These are phyloP conservation scores for Ctenochaetus hawaiiensis DNA, from an alignment of 2,797 vertebrate species.

Conservation along the genomic window DNA sequence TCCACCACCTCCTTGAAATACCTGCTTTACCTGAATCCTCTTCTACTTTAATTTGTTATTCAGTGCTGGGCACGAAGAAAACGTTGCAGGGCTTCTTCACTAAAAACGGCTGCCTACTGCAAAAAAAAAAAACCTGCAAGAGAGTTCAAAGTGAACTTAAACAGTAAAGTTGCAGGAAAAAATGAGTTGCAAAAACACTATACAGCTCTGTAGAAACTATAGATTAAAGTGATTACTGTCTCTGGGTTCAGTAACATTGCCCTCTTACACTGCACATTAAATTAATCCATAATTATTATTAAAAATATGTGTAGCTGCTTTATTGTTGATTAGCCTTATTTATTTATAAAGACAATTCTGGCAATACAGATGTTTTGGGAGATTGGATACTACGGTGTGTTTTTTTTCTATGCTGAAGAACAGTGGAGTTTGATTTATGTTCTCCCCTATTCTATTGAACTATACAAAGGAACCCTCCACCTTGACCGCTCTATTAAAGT, in stretches of 20 bases:
- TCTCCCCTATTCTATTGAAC: conserved; percentile 80
- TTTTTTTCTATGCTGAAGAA: conserved; percentile 52
- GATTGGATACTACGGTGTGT: conserved; percentile 58
- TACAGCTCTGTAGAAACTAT: background rate
- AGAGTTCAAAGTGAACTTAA: background rate
- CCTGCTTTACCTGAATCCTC: background rate
- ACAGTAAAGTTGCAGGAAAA: background rate
- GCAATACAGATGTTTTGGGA: conserved; percentile 63
- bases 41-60: background rate
- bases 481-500: conserved; percentile 93
- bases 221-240: background rate
- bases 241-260: background rate
- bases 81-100: background rate
- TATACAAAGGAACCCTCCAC: conserved; percentile 85
- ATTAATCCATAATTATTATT: background rate
- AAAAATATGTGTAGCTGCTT: background rate
- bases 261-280: too few species aligned
- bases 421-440: conserved; percentile 79
- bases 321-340: conserved; percentile 6
- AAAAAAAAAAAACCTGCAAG: background rate
- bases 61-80: background rate
- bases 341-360: conserved; percentile 17
- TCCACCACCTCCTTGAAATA: conserved; percentile 1
- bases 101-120: background rate
- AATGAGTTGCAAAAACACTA: background rate